phyloP scores from a whole-genome alignment of 2,888 invertebrate species.

The Cantharis lateralis region DNA sequence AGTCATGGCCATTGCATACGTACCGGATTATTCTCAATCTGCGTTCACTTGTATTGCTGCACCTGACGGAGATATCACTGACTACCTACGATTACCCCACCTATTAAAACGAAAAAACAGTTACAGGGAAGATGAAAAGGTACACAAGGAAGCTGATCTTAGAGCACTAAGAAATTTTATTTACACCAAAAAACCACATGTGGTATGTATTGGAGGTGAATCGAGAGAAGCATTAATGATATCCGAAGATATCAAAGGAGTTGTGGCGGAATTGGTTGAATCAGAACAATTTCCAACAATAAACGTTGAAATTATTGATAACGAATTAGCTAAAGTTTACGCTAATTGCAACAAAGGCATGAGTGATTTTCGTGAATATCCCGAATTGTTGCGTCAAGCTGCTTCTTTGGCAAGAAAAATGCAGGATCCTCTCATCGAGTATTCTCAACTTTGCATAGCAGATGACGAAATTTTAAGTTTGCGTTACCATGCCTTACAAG shows the following conservation, averaged over 20 bases:
- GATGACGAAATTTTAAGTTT: constrained; percentile 97
- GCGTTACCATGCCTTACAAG: constrained; percentile 81
- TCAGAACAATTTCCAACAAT: constrained; percentile 88
- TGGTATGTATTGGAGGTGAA: constrained; percentile 81
- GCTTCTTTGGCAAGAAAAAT: constrained; percentile 89
- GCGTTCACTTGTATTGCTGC: constrained; percentile 88
- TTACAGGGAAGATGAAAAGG: constrained; percentile 68
- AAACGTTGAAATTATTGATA: constrained; percentile 90
- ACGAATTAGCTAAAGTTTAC: constrained; percentile 86
- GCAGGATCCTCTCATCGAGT: constrained; percentile 96
- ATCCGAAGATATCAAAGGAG: constrained; percentile 75
- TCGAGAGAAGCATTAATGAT: constrained; percentile 85
- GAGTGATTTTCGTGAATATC: constrained; percentile 91
- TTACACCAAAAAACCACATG: constrained; percentile 88
- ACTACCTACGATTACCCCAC: constrained; percentile 86
- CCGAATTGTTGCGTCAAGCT: constrained; percentile 86
- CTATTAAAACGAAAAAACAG: constrained; percentile 82
- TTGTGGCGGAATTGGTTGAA: constrained; percentile 74
- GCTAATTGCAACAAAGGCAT: constrained; percentile 87
- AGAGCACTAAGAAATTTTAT: constrained; percentile 80
- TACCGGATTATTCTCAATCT: constrained; percentile 81
- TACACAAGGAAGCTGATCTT: constrained; percentile 67
- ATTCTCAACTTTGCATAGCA: constrained; percentile 91
- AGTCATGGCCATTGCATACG: constrained; percentile 87
- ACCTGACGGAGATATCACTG: constrained; percentile 89